phyloP scores from a whole-genome alignment of 2,797 vertebrate species.

The Karalla daura region DNA sequence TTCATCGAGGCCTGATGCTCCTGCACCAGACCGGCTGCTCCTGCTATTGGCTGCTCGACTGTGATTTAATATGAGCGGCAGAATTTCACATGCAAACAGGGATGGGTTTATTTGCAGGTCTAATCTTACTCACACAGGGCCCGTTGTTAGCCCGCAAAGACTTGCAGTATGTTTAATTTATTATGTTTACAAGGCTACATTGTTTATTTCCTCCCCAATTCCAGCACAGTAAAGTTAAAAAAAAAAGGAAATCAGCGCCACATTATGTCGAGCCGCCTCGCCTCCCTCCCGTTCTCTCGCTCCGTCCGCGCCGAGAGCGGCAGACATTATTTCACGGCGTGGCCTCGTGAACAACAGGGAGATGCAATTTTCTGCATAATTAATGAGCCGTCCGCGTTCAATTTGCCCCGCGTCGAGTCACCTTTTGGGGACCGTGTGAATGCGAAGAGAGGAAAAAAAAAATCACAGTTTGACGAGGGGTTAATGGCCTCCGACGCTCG shows the following conservation, averaged over 20 bases:
- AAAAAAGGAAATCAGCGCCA: too few relatives aligned
- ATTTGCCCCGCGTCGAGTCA: background rate
- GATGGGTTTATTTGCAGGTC: slow-evolving; percentile 16
- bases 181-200: slow-evolving; percentile 30
- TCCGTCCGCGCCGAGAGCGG: background rate
- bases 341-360: background rate
- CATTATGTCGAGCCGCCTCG: background rate
- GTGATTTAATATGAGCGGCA: slow-evolving; percentile 1
- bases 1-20: background rate
- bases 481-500: background rate
- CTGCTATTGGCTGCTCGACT: background rate
- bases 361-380: background rate
- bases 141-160: background rate
- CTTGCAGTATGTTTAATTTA: slow-evolving; percentile 4
- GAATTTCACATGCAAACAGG: slow-evolving; percentile 8
- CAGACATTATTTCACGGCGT: background rate
- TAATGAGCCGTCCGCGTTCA: background rate
- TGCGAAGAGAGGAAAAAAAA: too few relatives aligned
- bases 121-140: slow-evolving; percentile 4
- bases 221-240: background rate
- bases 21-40: too few relatives aligned
- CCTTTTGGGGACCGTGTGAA: too few relatives aligned
- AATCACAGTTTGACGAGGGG: too few relatives aligned
- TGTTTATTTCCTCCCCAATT: slow-evolving; percentile 23
- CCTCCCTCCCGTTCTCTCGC: background rate